Evolutionary conservation across 2,113 vertebrate genomes (phyloP).

Genomic region (Odocoileus hemionus): DNA sequence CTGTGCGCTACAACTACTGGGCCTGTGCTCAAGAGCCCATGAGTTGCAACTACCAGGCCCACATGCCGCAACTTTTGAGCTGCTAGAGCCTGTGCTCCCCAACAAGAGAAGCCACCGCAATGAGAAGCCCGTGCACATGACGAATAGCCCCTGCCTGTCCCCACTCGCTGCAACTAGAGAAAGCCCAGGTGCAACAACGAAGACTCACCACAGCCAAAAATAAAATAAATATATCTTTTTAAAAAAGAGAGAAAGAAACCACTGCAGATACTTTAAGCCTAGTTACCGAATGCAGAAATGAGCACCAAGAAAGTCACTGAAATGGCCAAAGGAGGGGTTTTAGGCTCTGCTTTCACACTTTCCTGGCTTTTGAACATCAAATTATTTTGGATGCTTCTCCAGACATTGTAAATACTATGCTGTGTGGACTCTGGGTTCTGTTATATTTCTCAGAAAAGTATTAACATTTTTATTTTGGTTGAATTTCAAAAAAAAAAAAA

Average conservation of each 20-base stretch:
- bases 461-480: neutral
- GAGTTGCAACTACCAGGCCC: neutral
- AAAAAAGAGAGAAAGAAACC: neutral
- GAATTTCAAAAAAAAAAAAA: neutral
- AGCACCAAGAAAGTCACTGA: neutral
- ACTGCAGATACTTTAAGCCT: neutral
- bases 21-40: neutral
- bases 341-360: neutral
- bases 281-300: neutral
- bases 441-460: neutral
- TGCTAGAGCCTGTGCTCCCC: neutral
- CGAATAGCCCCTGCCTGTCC: too few relatives aligned
- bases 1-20: neutral
- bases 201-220: neutral
- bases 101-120: neutral
- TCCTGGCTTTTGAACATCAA: neutral
- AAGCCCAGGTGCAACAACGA: neutral
- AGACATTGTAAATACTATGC: too few relatives aligned
- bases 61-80: rapidly evolving
- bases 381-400: neutral
- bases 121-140: neutral
- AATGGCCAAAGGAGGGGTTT: neutral
- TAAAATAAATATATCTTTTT: neutral
- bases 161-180: neutral
- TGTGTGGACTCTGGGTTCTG: neutral